Evolutionary conservation across 2,888 invertebrate genomes (phyloP).

Genomic region (Acleris literana): DNA sequence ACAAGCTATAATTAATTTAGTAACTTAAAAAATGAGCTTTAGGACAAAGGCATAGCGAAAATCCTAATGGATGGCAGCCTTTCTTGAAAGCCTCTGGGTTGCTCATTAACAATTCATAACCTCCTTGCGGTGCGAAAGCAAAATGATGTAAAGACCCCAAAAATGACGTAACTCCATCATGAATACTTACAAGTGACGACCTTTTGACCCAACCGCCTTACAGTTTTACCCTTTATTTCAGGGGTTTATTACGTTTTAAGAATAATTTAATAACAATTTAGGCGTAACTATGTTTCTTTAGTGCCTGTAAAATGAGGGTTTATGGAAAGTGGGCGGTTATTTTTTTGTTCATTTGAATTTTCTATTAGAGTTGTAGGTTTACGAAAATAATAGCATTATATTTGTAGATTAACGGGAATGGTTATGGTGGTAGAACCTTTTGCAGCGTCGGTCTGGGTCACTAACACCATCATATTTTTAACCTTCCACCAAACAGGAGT

Average conservation of each 20-base stretch:
- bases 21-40: too few relatives aligned
- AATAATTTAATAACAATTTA: conserved; percentile 23
- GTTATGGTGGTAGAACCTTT: too few relatives aligned
- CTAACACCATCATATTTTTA: too few relatives aligned
- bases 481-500: too few relatives aligned
- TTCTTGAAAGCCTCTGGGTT: conserved; percentile 12
- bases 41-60: neutral
- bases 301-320: conserved; percentile 10
- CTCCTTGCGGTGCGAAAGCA: conserved; percentile 25
- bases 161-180: conserved; percentile 8
- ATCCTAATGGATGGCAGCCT: conserved; percentile 10
- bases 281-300: conserved; percentile 25
- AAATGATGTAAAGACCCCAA: conserved; percentile 13
- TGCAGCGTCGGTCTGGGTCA: too few relatives aligned
- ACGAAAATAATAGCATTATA: too few relatives aligned
- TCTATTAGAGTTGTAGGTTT: conserved; percentile 1
- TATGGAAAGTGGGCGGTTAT: conserved; percentile 12
- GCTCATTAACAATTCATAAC: conserved; percentile 34
- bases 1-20: too few relatives aligned
- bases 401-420: too few relatives aligned
- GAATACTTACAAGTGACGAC: neutral
- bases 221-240: conserved; percentile 16
- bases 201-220: conserved; percentile 18
- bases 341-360: conserved; percentile 19
- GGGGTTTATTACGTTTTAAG: conserved; percentile 26